phyloP scores from a whole-genome alignment of 1,140 invertebrate species.

The Himalopsyche phryganea region DNA sequence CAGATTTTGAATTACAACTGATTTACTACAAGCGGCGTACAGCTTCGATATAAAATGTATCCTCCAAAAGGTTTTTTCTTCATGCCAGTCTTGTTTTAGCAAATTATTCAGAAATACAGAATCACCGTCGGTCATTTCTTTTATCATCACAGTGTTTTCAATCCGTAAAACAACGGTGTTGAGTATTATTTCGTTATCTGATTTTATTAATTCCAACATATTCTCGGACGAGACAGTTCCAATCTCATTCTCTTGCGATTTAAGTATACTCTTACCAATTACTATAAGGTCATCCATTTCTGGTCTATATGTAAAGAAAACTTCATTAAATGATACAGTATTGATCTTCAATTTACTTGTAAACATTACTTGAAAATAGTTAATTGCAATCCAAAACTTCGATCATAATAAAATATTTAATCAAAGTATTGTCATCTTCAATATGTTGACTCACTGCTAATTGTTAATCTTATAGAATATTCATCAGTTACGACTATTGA shows the following conservation, averaged over 20 bases:
- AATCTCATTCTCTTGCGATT: not conserved
- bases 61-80: conserved; percentile 21
- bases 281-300: conserved; percentile 16
- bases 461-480: too few relatives aligned
- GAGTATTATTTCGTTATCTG: not conserved
- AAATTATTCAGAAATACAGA: conserved; percentile 3
- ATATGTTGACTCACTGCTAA: too few relatives aligned
- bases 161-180: conserved; percentile 10
- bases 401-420: not conserved
- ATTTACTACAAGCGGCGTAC: conserved; percentile 1
- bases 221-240: not conserved
- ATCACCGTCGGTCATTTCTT: not conserved
- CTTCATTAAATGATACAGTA: not conserved
- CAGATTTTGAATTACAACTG: conserved; percentile 37
- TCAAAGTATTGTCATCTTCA: not conserved
- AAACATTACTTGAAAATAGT: not conserved
- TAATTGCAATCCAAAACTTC: not conserved
- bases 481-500: too few relatives aligned
- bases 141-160: conserved; percentile 16
- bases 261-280: conserved; percentile 4
- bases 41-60: conserved; percentile 23
- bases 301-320: conserved; percentile 6
- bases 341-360: not conserved
- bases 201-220: not conserved
- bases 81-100: conserved; percentile 3